phyloP scores from a whole-genome alignment of 2,797 vertebrate genomes.

The Momotus momota region DNA sequence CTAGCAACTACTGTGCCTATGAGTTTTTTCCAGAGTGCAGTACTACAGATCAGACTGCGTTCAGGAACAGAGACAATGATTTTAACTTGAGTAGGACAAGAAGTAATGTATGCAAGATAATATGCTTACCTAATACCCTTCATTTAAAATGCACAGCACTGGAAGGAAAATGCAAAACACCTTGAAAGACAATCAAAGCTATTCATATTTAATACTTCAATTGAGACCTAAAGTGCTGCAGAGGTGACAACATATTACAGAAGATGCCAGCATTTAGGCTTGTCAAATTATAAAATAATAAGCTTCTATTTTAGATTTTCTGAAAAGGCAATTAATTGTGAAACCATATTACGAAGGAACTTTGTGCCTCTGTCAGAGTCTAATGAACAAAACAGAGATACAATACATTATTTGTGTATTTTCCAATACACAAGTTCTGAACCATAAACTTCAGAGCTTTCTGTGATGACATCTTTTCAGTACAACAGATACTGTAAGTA shows the following conservation, averaged over 20 bases:
- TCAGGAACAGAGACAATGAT: neutral
- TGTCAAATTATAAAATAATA: constrained; percentile 49
- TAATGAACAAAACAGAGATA: constrained; percentile 19
- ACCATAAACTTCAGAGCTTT: neutral
- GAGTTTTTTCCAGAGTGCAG: neutral
- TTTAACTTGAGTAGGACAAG: constrained; percentile 20
- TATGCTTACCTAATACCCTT: neutral
- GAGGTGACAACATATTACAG: constrained; percentile 24
- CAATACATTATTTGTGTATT: neutral
- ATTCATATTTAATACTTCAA: constrained; percentile 55
- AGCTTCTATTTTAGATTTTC: neutral
- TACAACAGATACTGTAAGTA: neutral
- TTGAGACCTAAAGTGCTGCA: constrained; percentile 2
- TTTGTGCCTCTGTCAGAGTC: neutral
- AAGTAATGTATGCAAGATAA: neutral
- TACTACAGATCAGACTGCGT: neutral
- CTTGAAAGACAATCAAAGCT: constrained; percentile 46
- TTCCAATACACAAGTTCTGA: neutral
- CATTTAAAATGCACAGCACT: constrained; percentile 17
- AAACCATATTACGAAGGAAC: neutral
- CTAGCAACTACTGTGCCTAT: neutral
- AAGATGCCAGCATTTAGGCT: constrained; percentile 17
- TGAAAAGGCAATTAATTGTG: constrained; percentile 43
- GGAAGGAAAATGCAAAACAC: neutral
- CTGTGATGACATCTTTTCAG: neutral